These are phyloP conservation scores for Poeciliopsis turneri DNA, from an alignment of 2,797 vertebrate genomes.

Conservation along the genomic window DNA sequence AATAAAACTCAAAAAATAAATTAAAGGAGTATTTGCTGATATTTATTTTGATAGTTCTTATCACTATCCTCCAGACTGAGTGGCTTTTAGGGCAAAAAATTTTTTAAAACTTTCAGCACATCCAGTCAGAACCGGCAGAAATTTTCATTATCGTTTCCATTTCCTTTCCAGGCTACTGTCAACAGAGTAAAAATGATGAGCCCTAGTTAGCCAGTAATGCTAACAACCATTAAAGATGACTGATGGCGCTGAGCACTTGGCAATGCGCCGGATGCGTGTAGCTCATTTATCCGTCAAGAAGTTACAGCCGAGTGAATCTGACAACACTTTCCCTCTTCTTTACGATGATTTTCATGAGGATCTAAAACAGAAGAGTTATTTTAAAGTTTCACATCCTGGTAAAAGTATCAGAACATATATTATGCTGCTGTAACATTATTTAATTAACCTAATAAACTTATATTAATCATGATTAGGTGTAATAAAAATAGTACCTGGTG, in stretches of 20 bases:
- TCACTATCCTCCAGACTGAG: background rate
- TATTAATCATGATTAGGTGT: background rate
- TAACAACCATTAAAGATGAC: conserved; percentile 62
- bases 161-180: conserved; percentile 35
- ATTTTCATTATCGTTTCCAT: conserved; percentile 54
- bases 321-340: conserved; percentile 21
- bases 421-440: background rate
- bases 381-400: background rate
- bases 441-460: background rate
- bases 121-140: conserved; percentile 13
- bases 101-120: conserved; percentile 5
- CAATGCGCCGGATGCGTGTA: conserved; percentile 2
- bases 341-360: conserved; percentile 19
- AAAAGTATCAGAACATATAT: background rate
- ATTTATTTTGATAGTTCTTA: background rate
- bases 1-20: background rate
- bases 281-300: conserved; percentile 43
- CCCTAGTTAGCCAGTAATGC: conserved; percentile 43
- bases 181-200: conserved; percentile 51
- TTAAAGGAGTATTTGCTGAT: background rate
- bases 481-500: background rate
- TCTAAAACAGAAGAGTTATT: background rate
- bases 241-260: conserved; percentile 33
- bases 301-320: conserved; percentile 13
- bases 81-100: background rate